phyloP scores from a whole-genome alignment of 2,113 vertebrate genomes.

The Rhizomys pruinosus region DNA sequence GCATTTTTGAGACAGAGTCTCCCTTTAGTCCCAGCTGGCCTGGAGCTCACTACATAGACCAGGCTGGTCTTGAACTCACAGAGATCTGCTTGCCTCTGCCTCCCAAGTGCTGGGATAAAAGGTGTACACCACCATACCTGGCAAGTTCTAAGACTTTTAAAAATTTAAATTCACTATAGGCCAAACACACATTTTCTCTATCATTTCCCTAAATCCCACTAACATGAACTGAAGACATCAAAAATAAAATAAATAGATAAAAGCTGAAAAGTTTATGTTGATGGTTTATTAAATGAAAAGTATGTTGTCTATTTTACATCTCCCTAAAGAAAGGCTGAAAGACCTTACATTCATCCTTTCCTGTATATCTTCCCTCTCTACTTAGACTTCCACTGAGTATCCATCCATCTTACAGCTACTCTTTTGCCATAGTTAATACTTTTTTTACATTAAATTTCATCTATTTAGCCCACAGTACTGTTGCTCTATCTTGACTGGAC shows the following conservation, averaged over 20 bases:
- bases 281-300: not conserved
- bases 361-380: not conserved
- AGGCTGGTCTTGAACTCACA: too few species aligned
- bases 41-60: too few species aligned
- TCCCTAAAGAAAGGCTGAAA: not conserved
- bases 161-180: not conserved
- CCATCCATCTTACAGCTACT: not conserved
- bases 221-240: not conserved
- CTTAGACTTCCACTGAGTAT: not conserved
- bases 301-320: not conserved
- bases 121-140: too few species aligned
- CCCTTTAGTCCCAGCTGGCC: too few species aligned
- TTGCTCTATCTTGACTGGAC: not conserved
- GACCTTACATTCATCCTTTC: not conserved
- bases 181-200: not conserved
- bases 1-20: too few species aligned
- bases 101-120: too few species aligned
- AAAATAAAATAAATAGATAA: not conserved
- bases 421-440: not conserved
- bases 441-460: not conserved
- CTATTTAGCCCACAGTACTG: not conserved
- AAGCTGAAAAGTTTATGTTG: not conserved
- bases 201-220: not conserved
- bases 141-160: not conserved
- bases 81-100: too few species aligned